Percentiles rank a stretch among this genome's conserved stretches.
phyloP scores from a whole-genome alignment of 2,113 vertebrate genomes.

The Bufo bufo region DNA sequence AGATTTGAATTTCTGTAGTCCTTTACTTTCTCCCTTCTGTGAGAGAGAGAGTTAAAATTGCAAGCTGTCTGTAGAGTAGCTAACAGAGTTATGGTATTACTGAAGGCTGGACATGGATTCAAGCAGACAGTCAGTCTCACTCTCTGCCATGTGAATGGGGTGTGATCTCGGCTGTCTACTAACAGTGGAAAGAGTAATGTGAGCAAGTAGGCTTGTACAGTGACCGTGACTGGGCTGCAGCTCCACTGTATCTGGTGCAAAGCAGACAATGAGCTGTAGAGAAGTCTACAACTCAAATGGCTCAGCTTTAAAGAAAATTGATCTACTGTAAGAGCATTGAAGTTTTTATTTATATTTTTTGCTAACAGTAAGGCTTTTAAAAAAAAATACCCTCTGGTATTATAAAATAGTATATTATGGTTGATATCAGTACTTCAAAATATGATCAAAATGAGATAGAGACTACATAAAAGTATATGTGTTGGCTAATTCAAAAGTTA shows the following conservation, averaged over 20 bases:
- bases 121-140: background rate
- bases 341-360: too few species aligned
- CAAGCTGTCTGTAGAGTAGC: background rate
- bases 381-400: background rate
- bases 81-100: background rate
- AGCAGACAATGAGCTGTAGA: too few species aligned
- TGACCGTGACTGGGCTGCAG: too few species aligned
- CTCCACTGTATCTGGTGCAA: too few species aligned
- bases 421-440: background rate
- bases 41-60: background rate
- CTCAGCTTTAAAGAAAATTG: too few species aligned
- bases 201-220: too few species aligned
- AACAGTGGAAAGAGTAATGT: too few species aligned
- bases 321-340: too few species aligned
- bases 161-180: background rate
- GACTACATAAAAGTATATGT: background rate
- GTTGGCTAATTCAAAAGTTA: background rate
- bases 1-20: background rate
- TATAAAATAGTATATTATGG: background rate
- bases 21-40: background rate
- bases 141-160: too few species aligned
- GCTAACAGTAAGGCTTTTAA: too few species aligned
- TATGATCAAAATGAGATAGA: background rate
- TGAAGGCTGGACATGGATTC: background rate
- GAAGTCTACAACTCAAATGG: too few species aligned